Evolutionary conservation across 2,113 vertebrate species (phyloP).

Genomic region (Platichthys flesus): DNA sequence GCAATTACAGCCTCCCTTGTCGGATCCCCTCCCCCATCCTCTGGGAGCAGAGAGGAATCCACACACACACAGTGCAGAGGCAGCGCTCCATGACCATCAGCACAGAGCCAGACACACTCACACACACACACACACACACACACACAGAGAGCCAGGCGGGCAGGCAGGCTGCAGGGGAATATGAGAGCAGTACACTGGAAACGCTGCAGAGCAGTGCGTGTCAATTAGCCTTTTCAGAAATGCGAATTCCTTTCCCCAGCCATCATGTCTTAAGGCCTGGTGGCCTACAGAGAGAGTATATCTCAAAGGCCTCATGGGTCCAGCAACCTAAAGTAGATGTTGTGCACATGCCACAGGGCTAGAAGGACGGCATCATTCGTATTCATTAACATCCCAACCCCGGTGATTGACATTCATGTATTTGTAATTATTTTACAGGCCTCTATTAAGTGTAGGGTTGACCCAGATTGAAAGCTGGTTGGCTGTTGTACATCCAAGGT

Average conservation of each 20-base stretch:
- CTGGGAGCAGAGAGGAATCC: constrained; percentile 75
- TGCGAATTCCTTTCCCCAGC: constrained; percentile 73
- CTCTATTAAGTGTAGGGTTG: constrained; percentile 4
- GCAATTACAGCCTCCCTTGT: constrained; percentile 79
- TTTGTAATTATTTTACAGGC: constrained; percentile 39
- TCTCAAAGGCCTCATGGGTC: constrained; percentile 56
- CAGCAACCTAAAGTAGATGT: constrained; percentile 25
- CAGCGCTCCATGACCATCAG: constrained; percentile 77
- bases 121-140: constrained; percentile 29
- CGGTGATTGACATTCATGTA: constrained; percentile 15
- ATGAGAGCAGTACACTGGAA: constrained; percentile 72
- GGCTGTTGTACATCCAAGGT: neutral
- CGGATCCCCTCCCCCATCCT: constrained; percentile 76
- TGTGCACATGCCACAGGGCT: constrained; percentile 21
- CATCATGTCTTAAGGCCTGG: constrained; percentile 57
- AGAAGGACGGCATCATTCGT: constrained; percentile 53
- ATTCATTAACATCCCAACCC: constrained; percentile 51
- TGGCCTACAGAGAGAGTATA: constrained; percentile 51
- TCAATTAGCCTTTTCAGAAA: constrained; percentile 80
- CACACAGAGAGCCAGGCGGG: constrained; percentile 19
- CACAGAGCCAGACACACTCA: constrained; percentile 56
- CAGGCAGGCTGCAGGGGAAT: constrained; percentile 67
- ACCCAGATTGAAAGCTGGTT: constrained; percentile 4
- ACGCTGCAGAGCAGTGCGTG: constrained; percentile 68
- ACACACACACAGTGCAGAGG: constrained; percentile 72